These are phyloP conservation scores for Berghia stephanieae DNA, from an alignment of 1,140 invertebrate genomes.

Conservation along the genomic window DNA sequence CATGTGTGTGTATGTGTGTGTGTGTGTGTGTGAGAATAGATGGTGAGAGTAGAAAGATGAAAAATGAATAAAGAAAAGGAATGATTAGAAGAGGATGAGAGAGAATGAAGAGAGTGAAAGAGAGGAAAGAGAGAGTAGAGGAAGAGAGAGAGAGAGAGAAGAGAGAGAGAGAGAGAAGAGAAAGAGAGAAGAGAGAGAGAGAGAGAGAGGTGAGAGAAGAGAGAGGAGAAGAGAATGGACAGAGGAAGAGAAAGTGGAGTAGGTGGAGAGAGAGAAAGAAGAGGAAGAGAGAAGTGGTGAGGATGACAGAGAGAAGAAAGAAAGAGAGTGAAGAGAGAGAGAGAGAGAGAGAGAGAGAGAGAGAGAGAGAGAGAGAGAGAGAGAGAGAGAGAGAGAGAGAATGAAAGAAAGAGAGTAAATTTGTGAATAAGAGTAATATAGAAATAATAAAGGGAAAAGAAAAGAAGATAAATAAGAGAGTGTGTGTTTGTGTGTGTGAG, in stretches of 20 bases:
- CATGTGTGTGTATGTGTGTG: no score
- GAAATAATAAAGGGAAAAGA: neutral
- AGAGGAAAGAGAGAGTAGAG: no score
- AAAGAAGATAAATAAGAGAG: no score
- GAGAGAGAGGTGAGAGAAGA: neutral
- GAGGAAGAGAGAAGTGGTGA: conserved; percentile 1
- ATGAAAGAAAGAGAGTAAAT: neutral
- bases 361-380: conserved; percentile 12
- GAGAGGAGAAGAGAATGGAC: neutral
- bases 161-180: neutral
- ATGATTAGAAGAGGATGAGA: no score
- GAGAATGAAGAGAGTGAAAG: no score
- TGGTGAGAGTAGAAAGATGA: no score
- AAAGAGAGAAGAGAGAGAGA: neutral
- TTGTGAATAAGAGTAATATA: neutral
- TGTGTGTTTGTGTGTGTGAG: no score
- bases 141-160: no score
- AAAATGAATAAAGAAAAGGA: no score
- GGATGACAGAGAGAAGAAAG: neutral
- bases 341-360: neutral
- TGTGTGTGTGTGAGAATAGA: no score
- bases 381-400: no score
- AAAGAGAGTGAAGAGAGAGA: neutral
- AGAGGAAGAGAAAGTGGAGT: neutral
- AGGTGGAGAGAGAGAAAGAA: neutral